These are phyloP conservation scores for Nephrotoma flavescens DNA, from an alignment of 2,888 invertebrate species.

Conservation along the genomic window DNA sequence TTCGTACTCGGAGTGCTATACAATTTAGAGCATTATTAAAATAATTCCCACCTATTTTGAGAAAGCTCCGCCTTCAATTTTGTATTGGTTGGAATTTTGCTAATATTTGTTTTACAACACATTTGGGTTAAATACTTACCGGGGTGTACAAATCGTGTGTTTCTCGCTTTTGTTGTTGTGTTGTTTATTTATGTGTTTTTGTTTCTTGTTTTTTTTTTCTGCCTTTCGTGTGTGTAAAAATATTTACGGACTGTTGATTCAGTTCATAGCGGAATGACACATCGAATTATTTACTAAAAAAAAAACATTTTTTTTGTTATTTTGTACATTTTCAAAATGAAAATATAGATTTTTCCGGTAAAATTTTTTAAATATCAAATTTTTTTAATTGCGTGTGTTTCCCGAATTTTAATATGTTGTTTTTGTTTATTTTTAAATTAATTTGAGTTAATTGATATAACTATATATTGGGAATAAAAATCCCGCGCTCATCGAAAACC, in stretches of 20 bases:
- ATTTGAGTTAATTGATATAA: not conserved
- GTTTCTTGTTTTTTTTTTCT: not conserved
- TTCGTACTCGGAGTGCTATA: too few relatives aligned
- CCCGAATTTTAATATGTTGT: not conserved
- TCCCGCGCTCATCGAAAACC: not conserved
- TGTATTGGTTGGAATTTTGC: not conserved
- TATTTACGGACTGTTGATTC: not conserved
- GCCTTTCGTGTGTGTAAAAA: not conserved
- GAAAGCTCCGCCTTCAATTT: not conserved
- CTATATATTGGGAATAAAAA: not conserved
- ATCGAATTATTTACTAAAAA: not conserved
- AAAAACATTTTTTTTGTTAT: not conserved
- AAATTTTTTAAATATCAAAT: not conserved
- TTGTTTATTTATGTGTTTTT: not conserved
- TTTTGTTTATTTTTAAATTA: not conserved
- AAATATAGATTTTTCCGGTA: not conserved
- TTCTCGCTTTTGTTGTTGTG: not conserved
- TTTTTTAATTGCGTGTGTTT: not conserved
- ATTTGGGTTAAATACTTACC: not conserved
- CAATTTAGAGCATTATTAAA: not conserved
- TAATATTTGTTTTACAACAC: not conserved
- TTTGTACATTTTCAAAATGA: not conserved
- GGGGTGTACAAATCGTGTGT: not conserved
- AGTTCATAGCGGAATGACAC: not conserved
- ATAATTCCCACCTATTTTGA: not conserved